phyloP scores from a whole-genome alignment of 2,888 invertebrate species.

The Callimorpha dominula region DNA sequence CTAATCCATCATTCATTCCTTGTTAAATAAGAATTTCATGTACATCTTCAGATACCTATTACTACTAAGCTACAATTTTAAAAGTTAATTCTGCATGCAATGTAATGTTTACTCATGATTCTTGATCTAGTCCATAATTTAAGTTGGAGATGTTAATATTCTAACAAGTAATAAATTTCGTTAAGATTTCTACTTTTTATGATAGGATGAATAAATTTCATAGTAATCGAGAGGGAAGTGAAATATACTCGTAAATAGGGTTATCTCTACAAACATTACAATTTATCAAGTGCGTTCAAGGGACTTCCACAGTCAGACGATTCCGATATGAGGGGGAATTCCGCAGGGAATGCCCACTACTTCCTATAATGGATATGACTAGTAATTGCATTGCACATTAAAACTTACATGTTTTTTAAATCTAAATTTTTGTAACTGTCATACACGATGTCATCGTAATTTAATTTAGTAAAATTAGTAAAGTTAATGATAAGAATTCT shows the following conservation, averaged over 20 bases:
- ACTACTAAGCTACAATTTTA: not conserved
- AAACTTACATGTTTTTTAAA: not conserved
- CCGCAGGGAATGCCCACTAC: not conserved
- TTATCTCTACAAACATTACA: not conserved
- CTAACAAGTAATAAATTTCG: no score
- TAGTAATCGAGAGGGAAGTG: no score
- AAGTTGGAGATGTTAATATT: no score
- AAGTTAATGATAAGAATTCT: no score
- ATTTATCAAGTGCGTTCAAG: not conserved
- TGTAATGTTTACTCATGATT: not conserved
- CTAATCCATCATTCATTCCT: not conserved
- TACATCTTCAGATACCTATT: no score
- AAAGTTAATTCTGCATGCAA: not conserved
- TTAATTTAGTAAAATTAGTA: no score
- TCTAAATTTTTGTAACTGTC: not conserved
- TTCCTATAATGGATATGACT: not conserved
- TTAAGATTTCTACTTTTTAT: no score
- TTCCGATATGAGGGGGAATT: not conserved
- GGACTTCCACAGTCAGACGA: not conserved
- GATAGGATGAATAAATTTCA: no score
- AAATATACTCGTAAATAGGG: not conserved
- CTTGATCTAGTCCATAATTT: not conserved
- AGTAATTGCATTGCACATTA: not conserved
- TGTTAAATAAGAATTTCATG: not conserved
- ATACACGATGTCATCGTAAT: no score